Evolutionary conservation across 2,113 vertebrate species (phyloP).

Genomic region (Condylura cristata): DNA sequence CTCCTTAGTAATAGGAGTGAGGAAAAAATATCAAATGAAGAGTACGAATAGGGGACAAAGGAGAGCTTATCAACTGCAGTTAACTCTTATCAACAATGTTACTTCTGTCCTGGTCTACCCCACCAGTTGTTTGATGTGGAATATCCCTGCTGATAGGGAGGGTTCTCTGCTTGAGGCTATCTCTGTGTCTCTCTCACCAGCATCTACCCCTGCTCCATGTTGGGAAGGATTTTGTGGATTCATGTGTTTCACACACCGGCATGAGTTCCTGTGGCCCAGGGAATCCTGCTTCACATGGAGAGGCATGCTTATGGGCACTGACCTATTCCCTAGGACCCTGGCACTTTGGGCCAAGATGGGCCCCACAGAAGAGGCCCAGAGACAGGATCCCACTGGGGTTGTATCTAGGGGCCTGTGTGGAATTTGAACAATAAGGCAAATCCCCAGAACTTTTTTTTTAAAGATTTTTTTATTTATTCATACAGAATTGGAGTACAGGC

Average conservation of each 20-base stretch:
- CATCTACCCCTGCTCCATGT: neutral
- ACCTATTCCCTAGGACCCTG: neutral
- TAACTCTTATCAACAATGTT: neutral
- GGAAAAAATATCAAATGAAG: neutral
- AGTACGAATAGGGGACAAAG: neutral
- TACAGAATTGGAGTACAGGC: too few species aligned
- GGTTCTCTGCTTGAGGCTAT: neutral
- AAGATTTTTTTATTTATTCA: too few species aligned
- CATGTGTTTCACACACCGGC: too few species aligned
- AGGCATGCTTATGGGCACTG: neutral
- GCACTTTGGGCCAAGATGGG: neutral
- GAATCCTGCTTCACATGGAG: neutral
- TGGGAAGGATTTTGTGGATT: neutral
- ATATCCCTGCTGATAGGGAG: neutral
- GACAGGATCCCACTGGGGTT: neutral
- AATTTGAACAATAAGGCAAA: neutral
- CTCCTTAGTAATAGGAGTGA: neutral
- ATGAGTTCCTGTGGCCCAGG: neutral
- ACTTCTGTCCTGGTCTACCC: neutral
- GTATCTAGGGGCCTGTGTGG: neutral
- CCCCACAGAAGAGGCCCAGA: neutral
- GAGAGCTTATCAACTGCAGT: neutral
- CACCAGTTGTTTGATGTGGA: neutral
- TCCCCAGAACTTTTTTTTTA: neutral
- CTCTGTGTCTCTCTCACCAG: neutral